phyloP scores from a whole-genome alignment of 2,797 vertebrate genomes.

The Orientallactaga sibirica region DNA sequence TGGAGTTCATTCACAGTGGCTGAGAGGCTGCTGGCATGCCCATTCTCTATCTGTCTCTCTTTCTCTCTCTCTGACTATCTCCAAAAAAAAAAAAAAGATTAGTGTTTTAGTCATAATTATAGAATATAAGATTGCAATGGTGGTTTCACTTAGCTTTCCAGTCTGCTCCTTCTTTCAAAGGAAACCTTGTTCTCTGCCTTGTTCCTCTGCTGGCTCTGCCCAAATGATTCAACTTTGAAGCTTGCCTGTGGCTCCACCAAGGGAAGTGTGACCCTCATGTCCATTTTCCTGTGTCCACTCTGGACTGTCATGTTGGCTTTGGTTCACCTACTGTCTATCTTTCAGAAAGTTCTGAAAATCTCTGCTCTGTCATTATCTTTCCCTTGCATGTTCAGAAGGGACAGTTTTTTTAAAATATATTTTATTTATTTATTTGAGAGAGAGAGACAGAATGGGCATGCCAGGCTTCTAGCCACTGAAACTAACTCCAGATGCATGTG shows the following conservation, averaged over 20 bases:
- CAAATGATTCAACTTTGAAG: neutral
- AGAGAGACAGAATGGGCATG: too few relatives aligned
- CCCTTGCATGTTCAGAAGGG: neutral
- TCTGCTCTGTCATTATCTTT: neutral
- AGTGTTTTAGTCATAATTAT: slow-evolving; percentile 9
- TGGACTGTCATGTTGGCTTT: neutral
- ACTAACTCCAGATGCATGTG: too few relatives aligned
- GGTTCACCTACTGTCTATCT: neutral
- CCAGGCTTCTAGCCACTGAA: too few relatives aligned
- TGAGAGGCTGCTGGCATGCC: too few relatives aligned
- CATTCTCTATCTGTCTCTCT: too few relatives aligned
- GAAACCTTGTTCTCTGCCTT: neutral
- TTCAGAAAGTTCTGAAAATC: slow-evolving; percentile 32
- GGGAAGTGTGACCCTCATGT: neutral
- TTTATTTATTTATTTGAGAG: too few relatives aligned
- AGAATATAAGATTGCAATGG: neutral
- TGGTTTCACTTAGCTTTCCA: neutral
- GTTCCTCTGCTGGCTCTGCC: neutral
- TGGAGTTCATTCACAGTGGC: too few relatives aligned
- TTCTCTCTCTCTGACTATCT: too few relatives aligned
- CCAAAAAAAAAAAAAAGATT: too few relatives aligned
- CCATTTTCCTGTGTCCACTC: neutral
- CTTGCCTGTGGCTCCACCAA: neutral
- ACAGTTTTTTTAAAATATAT: too few relatives aligned
- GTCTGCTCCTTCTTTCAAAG: neutral